These are phyloP conservation scores for Caradrina clavipalpis DNA, from an alignment of 2,888 invertebrate genomes.

Conservation along the genomic window DNA sequence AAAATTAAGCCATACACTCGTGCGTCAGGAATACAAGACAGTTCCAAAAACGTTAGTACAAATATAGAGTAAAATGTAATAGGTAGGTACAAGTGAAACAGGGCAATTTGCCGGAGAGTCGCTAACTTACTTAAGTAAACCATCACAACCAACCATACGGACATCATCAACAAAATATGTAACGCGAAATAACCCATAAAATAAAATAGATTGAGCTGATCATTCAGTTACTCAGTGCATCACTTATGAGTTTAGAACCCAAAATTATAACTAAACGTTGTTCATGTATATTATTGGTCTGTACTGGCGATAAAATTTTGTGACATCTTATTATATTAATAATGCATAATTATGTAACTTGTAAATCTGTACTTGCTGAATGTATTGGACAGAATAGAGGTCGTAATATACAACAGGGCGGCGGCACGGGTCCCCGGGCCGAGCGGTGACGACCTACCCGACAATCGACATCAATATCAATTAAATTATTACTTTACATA, in stretches of 20 bases:
- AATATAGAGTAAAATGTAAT: constrained; percentile 79
- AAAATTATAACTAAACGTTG: constrained; percentile 82
- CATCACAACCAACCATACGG: constrained; percentile 91
- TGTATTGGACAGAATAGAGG: constrained; percentile 88
- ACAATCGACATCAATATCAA: constrained; percentile 81
- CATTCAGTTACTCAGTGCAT: constrained; percentile 81
- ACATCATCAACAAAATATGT: constrained; percentile 86
- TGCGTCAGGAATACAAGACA: constrained; percentile 71
- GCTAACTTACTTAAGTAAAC: constrained; percentile 90
- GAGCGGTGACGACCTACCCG: constrained; percentile 69
- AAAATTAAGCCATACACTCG: constrained; percentile 65
- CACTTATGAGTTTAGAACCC: constrained; percentile 84
- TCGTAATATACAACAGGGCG: constrained; percentile 77
- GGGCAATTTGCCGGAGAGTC: constrained; percentile 85
- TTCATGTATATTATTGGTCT: constrained; percentile 80
- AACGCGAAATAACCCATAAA: constrained; percentile 82
- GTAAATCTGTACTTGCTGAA: constrained; percentile 85
- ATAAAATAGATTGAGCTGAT: constrained; percentile 84
- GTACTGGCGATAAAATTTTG: constrained; percentile 88
- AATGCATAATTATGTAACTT: constrained; percentile 85
- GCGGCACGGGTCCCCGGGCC: constrained; percentile 54
- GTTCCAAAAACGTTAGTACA: constrained; percentile 79
- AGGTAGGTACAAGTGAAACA: constrained; percentile 79
- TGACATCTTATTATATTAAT: constrained; percentile 85
- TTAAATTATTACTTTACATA: constrained; percentile 89